Base-by-base conservation (phyloP, 2,888 invertebrate genomes). In the Holacanthella duospinosa region DNA sequence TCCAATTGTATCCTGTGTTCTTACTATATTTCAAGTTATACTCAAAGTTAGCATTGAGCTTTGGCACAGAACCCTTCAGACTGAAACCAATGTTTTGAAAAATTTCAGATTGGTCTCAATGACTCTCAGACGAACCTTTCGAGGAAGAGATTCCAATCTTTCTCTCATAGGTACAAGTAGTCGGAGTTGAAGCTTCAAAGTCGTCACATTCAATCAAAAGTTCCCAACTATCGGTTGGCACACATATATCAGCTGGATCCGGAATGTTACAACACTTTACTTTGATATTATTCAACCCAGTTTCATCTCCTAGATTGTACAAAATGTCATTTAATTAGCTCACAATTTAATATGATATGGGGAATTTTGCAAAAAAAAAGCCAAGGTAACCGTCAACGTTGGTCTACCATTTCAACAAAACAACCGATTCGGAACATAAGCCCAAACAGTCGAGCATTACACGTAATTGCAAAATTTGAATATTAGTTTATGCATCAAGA, bases 131-230 rank as follows among this genome's bases (percentile, higher is more conserved):
- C 29, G 55, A 60, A 43, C 66, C 62, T 21, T 63, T 63, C 21
- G 66, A 66, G 54, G 66, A 61, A 12, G 63, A 62, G 9, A 63
- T 60, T 1, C 70, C 70, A 29, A 68, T 56, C 54, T 70, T 70
- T 44, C 68, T 60, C 29, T 65, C 53, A 59, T 70, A 70, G 16
- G 61, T 61, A 28, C 70, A 70, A 2, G 60, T 66, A 1, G 70
- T 70, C 12, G 66, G 66, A 25, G 64, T 62, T 1, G 36, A 25
- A 2, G 69, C 68, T 59, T 68, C 64, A 2, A 59, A 21, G 55
- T 71, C 69, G 59, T 71, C 71, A 44, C 71, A 71, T 63, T 67
- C 68, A n/a, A 69, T 61, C 26, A 71, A 44, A 3, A 71, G 29
- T 12, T 69, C 69, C 69, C 69, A 71, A 24, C 25, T 59, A 36